Evolutionary conservation across 1,140 invertebrate species (phyloP), one percentile per base, ranked within the genome.

Genomic region (Sweltsa coloradensis): DNA sequence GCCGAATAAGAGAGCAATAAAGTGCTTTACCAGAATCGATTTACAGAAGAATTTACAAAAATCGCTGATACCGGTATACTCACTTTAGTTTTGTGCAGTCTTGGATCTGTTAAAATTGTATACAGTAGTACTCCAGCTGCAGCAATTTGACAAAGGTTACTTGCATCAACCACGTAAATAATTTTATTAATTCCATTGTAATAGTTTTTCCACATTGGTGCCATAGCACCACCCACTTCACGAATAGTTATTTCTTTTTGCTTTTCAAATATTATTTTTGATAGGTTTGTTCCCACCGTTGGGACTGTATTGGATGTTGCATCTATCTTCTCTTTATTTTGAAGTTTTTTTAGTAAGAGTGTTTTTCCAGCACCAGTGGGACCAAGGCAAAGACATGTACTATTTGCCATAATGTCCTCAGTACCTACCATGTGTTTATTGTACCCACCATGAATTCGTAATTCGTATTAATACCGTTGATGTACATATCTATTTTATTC

Each of bases 281-380:
- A 79, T 37, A 88, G 74, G 60, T 85, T 83, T 2, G 81, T 80
- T 1, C 85, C 85, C 21, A 84, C 76, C 0, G 86, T 88, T 3
- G 82, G 74, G 18, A 87, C 79, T 1, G 81, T 82, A 25, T 78
- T 77, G 36, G 78, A 80, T 0, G 77, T 81, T 43, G 78, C 75
- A 53, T 85, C 81, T 7, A 85, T 77, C 1, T 67, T 66, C 22
- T 75, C 70, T 1, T 72, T 67, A 34, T 76, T 72, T 61, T 85
- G 77, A 4, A 89, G 61, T 37, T 75, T 76, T 64, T 80, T 81
- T 34, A 89, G 59, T 16, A 89, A 59, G n/a, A 85, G 72, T 0
- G 83, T 87, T 72, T 89, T 89, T 0, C 86, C 86, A 1, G 82
- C 79, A 41, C 81, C 77, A 39, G 74, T 72, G 3, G 85, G 83